Evolutionary conservation across 2,888 invertebrate species (phyloP), one percentile per base, ranked within the genome.

Genomic region (Drosophila picticornis): DNA sequence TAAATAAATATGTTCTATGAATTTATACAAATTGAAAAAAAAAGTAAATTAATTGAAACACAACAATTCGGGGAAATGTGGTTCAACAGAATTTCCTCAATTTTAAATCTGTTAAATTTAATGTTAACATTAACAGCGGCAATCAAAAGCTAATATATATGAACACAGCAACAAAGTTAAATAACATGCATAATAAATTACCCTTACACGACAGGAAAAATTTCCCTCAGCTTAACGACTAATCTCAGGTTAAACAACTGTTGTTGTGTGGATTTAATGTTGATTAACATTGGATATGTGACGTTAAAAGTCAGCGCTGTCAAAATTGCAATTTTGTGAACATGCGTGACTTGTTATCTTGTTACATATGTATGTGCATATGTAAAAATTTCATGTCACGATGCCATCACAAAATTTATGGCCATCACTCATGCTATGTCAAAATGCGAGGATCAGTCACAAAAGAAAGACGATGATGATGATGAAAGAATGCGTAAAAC

Each of bases 391-490:
- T 69, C 66, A 72, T 72, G 64, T 79, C 88, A 84, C 75, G 72
- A 56, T 82, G 70, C 65, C 83, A 85, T 83, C 85, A 43, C 80
- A 65, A 72, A 72, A 64, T 77, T 72, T 77, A 78, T 77, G 61
- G 73, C 55, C 78, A 78, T 77, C 81, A 69, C 65, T 79, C 79
- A 79, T 73, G 62, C 69, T 68, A 68, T 73, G 82, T 87, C 88
- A 83, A 85, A 90, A 71, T 78, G 72, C 73, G 89, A 90, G 90
- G 84, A 85, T 90, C 90, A 84, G 88, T 84, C 90, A 88, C 85
- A 89, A 84, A 84, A 89, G 84, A 74, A 60, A 65, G 66, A 51
- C 61, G 66, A 68, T 67, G 79, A 60, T 69, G 73, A 78, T 86
- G 70, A 81, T 46, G 25, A 89, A 88, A 73, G 90, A 85, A 90